A percentile compares a stretch with the other conserved stretches of the same genome.
phyloP scores from a whole-genome alignment of 2,113 vertebrate species.

The Atractosteus spatula region DNA sequence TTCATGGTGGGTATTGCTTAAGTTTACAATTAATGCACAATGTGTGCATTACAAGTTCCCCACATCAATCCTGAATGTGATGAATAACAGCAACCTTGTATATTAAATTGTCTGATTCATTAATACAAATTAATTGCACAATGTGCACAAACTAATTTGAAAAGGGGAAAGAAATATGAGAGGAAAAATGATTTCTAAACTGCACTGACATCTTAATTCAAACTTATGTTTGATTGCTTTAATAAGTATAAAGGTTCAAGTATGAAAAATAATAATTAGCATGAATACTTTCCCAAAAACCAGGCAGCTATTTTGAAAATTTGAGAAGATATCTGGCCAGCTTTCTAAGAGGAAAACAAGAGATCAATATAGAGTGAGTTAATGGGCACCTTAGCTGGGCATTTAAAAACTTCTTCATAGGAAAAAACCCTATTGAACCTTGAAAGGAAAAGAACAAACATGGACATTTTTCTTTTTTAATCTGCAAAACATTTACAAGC shows the following conservation, averaged over 20 bases:
- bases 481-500: slow-evolving; percentile 47
- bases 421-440: slow-evolving; percentile 54
- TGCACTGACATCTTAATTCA: slow-evolving; percentile 33
- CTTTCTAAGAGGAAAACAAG: slow-evolving; percentile 15
- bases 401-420: slow-evolving; percentile 60
- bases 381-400: slow-evolving; percentile 60
- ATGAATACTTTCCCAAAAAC: slow-evolving; percentile 39
- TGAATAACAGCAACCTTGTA: too few relatives aligned
- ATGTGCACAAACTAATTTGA: too few relatives aligned
- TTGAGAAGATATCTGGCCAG: slow-evolving; percentile 38
- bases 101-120: too few relatives aligned
- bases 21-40: too few relatives aligned
- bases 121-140: too few relatives aligned
- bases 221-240: slow-evolving; percentile 37
- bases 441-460: slow-evolving; percentile 53
- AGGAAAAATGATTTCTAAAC: too few relatives aligned
- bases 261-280: slow-evolving; percentile 49
- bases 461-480: slow-evolving; percentile 37
- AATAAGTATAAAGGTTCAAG: slow-evolving; percentile 24
- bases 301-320: slow-evolving; percentile 43
- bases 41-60: too few relatives aligned
- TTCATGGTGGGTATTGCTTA: too few relatives aligned
- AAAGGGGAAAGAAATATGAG: too few relatives aligned
- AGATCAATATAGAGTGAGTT: slow-evolving; percentile 55
- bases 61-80: too few relatives aligned